Conservation (phyloP, 92 coral and sea anemone species). For the Paragorgia papillata region DNA sequence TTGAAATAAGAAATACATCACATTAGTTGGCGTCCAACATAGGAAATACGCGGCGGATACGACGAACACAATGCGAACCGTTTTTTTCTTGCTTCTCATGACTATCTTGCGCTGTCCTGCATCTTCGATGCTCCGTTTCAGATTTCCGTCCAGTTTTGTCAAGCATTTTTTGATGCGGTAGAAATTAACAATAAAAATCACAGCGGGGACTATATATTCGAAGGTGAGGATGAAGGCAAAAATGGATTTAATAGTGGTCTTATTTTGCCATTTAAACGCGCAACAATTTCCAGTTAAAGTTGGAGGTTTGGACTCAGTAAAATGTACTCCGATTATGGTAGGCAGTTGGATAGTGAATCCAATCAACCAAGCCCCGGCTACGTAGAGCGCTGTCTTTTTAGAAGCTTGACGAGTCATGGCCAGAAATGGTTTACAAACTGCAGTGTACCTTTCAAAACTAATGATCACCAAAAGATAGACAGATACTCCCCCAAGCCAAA, state of each 20-base stretch:
- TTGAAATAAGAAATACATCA: conserved; percentile 38
- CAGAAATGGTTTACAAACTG: conserved; percentile 34
- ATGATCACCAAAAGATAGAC: conserved; percentile 21
- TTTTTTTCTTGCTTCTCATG: conserved; percentile 17
- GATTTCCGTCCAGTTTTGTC: conserved; percentile 11
- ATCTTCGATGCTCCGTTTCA: neutral
- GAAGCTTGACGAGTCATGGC: conserved; percentile 1
- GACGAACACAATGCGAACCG: conserved; percentile 19
- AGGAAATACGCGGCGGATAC: conserved; percentile 23
- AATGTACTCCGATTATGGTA: neutral
- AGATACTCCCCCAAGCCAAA: conserved; percentile 27
- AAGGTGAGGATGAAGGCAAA: neutral
- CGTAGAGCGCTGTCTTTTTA: neutral
- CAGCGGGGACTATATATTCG: conserved; percentile 20
- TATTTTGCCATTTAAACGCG: conserved; percentile 8
- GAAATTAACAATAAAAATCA: conserved; percentile 16
- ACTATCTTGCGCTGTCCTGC: neutral
- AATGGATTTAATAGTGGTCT: neutral
- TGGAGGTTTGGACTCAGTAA: conserved; percentile 2
- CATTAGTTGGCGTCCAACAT: conserved; percentile 29
- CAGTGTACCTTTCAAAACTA: conserved; percentile 34
- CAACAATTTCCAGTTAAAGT: conserved; percentile 11
- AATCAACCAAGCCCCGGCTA: neutral
- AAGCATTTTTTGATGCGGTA: conserved; percentile 11
- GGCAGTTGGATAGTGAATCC: conserved; percentile 11